These are phyloP conservation scores for Cantharis rufa DNA, from an alignment of 2,888 invertebrate species.

Conservation along the genomic window DNA sequence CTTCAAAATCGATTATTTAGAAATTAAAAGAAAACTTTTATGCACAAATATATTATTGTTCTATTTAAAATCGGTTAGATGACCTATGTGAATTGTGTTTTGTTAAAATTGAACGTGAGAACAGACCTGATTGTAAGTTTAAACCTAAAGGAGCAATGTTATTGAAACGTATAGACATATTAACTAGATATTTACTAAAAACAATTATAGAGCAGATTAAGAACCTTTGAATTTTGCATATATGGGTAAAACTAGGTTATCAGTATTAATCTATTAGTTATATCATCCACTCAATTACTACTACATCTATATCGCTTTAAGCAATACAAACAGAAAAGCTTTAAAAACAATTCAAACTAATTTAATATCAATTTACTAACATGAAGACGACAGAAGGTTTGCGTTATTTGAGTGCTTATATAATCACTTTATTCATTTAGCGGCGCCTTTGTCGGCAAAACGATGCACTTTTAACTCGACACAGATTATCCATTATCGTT, in stretches of 20 bases:
- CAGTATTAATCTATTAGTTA: not conserved
- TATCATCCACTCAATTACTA: conserved; percentile 5
- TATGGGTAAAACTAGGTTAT: not conserved
- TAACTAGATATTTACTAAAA: no score
- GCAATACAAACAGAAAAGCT: conserved; percentile 13
- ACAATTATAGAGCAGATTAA: no score
- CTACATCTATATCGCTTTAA: conserved; percentile 16
- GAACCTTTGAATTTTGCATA: not conserved
- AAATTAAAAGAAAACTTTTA: no score
- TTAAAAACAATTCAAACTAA: conserved; percentile 24
- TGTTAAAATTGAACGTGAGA: no score
- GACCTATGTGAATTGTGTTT: no score
- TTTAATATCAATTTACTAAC: conserved; percentile 24
- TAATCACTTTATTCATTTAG: conserved; percentile 45
- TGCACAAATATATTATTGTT: no score
- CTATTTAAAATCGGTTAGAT: no score
- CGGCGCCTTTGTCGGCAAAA: conserved; percentile 42
- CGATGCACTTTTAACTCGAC: conserved; percentile 42
- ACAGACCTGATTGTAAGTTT: no score
- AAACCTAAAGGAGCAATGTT: no score
- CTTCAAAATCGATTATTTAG: no score
- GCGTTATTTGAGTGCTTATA: conserved; percentile 31
- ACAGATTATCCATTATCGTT: conserved; percentile 46
- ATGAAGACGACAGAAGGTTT: conserved; percentile 21
- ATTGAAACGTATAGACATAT: no score